Conservation (phyloP, 2,113 vertebrate species). For the Platysternon megacephalum region DNA sequence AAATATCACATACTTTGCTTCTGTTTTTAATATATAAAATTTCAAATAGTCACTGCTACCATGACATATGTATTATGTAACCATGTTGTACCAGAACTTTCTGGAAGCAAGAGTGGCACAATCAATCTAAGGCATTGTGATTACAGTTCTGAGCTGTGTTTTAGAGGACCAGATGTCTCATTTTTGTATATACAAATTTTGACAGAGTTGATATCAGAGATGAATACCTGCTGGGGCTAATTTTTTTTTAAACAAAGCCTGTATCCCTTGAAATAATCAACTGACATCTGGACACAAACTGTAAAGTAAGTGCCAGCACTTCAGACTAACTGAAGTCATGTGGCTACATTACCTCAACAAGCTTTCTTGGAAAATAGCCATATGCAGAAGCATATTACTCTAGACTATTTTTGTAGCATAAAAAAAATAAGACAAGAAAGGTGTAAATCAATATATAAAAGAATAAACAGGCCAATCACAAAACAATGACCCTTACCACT, state of each 20-base stretch:
- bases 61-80: background rate
- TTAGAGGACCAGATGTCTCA: background rate
- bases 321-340: background rate
- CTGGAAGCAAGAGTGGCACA: background rate
- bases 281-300: background rate
- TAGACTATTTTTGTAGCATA: background rate
- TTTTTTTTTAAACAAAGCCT: background rate
- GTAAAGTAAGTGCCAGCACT: background rate
- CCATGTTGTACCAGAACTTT: background rate
- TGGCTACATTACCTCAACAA: background rate
- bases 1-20: background rate
- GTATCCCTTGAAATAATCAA: background rate
- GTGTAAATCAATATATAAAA: constrained; percentile 17
- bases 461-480: constrained; percentile 15
- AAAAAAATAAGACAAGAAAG: background rate
- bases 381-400: background rate
- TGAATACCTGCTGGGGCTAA: background rate
- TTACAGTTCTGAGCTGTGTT: background rate
- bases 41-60: background rate
- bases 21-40: background rate
- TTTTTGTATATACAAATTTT: background rate
- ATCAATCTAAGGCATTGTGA: background rate
- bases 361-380: background rate
- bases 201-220: background rate
- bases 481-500: background rate